phyloP scores from a whole-genome alignment of 2,888 invertebrate species.

The Lissocephala sabroskyi region DNA sequence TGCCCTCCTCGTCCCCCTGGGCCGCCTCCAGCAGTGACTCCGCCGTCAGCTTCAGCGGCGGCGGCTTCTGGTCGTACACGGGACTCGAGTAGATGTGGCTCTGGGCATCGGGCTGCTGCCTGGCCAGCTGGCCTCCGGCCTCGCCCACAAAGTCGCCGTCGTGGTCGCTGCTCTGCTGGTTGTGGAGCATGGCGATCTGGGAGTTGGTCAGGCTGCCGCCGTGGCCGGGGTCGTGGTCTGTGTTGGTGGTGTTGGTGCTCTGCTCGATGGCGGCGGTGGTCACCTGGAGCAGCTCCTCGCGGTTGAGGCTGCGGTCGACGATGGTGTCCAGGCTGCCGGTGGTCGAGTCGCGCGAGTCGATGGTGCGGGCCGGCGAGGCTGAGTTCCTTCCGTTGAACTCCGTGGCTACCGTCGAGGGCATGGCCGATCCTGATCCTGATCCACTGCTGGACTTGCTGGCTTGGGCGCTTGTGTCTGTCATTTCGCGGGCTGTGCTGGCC shows the following conservation, averaged over 20 bases:
- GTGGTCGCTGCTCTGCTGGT: conserved; percentile 23
- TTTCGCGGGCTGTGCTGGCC: neutral
- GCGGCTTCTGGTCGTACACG: conserved; percentile 66
- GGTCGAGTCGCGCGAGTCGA: conserved; percentile 70
- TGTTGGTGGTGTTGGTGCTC: conserved; percentile 60
- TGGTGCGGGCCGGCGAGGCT: conserved; percentile 70
- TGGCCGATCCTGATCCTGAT: no score
- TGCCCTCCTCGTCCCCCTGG: conserved; percentile 14
- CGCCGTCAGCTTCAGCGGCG: conserved; percentile 49
- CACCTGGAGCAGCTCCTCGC: conserved; percentile 56
- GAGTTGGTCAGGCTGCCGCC: conserved; percentile 66
- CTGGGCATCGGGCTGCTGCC: conserved; percentile 59
- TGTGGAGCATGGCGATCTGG: conserved; percentile 65
- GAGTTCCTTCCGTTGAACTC: conserved; percentile 59
- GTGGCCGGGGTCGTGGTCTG: conserved; percentile 29
- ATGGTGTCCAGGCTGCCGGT: conserved; percentile 71
- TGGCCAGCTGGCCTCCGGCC: conserved; percentile 11
- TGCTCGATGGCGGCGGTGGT: conserved; percentile 60
- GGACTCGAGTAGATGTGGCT: conserved; percentile 72
- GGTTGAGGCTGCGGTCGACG: conserved; percentile 64
- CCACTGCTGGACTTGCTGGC: neutral
- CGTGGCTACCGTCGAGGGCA: conserved; percentile 5
- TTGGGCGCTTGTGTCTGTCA: neutral
- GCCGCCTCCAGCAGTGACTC: conserved; percentile 38
- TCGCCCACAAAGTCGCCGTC: conserved; percentile 16